These are phyloP conservation scores for Pomatorhinus ruficollis DNA, from an alignment of 2,113 vertebrate species.

Conservation along the genomic window DNA sequence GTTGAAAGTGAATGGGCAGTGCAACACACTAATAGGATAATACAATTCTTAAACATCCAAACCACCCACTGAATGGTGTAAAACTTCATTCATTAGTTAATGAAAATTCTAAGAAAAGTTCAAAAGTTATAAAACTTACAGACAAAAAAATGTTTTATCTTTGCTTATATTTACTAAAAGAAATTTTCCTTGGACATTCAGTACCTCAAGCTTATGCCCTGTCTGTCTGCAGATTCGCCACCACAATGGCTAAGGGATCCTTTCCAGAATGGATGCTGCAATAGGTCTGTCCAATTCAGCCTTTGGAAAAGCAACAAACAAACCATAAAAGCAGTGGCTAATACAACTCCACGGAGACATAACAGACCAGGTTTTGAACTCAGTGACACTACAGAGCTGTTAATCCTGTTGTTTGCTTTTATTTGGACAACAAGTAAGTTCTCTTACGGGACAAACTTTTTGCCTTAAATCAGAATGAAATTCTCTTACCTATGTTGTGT, in stretches of 20 bases:
- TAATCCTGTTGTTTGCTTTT: neutral
- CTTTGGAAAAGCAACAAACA: constrained; percentile 65
- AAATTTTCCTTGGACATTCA: neutral
- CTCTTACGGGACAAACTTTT: neutral
- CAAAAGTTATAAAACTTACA: neutral
- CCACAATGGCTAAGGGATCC: constrained; percentile 56
- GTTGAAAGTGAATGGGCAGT: neutral
- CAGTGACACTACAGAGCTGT: neutral
- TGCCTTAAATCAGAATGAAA: neutral
- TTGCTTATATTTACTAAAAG: neutral
- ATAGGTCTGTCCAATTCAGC: constrained; percentile 78
- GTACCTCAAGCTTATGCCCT: constrained; percentile 54
- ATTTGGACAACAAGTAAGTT: neutral
- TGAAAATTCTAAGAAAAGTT: neutral
- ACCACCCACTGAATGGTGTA: neutral
- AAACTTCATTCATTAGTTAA: neutral
- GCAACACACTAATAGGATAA: neutral
- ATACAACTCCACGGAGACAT: neutral
- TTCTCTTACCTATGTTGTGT: too few species aligned
- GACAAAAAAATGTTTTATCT: neutral
- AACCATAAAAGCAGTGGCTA: neutral
- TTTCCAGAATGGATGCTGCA: constrained; percentile 88
- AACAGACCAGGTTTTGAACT: neutral
- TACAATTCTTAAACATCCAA: neutral
- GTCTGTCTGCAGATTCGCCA: neutral